Evolutionary conservation across 2,888 invertebrate genomes (phyloP).

Genomic region (Zaprionus obscuricornis): DNA sequence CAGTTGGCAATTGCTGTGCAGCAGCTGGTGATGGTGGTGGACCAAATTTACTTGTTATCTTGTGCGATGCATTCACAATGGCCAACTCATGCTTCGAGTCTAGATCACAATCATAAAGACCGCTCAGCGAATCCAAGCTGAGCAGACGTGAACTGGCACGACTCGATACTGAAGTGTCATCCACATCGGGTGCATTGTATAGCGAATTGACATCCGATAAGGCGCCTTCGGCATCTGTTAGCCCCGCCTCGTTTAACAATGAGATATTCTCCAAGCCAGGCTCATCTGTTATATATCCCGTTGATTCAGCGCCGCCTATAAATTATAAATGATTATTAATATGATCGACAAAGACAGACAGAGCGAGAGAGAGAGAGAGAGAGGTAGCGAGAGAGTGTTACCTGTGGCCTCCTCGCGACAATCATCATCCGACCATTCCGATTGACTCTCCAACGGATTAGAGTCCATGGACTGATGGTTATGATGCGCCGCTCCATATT

Average conservation of each 20-base stretch:
- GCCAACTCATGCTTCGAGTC: slow-evolving; percentile 84
- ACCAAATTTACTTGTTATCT: slow-evolving; percentile 83
- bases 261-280: slow-evolving; percentile 93
- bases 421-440: slow-evolving; percentile 91
- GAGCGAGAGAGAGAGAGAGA: background rate
- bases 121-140: slow-evolving; percentile 91
- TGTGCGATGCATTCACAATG: slow-evolving; percentile 83
- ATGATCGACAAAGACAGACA: background rate
- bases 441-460: slow-evolving; percentile 88
- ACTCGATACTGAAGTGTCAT: slow-evolving; percentile 91
- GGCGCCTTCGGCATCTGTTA: slow-evolving; percentile 94
- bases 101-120: slow-evolving; percentile 89
- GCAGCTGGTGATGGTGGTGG: slow-evolving; percentile 67
- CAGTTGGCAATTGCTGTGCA: slow-evolving; percentile 45
- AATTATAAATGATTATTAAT: background rate
- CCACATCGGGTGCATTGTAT: slow-evolving; percentile 87
- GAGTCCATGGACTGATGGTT: slow-evolving; percentile 83
- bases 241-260: slow-evolving; percentile 92
- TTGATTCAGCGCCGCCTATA: slow-evolving; percentile 87
- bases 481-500: slow-evolving; percentile 83
- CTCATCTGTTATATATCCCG: slow-evolving; percentile 94
- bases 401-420: slow-evolving; percentile 87
- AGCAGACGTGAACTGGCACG: slow-evolving; percentile 92
- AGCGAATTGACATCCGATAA: slow-evolving; percentile 94
- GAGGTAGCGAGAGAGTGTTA: slow-evolving; percentile 22